Conservation (phyloP, 2,888 invertebrate genomes). For the Eustalomyia histrio region DNA sequence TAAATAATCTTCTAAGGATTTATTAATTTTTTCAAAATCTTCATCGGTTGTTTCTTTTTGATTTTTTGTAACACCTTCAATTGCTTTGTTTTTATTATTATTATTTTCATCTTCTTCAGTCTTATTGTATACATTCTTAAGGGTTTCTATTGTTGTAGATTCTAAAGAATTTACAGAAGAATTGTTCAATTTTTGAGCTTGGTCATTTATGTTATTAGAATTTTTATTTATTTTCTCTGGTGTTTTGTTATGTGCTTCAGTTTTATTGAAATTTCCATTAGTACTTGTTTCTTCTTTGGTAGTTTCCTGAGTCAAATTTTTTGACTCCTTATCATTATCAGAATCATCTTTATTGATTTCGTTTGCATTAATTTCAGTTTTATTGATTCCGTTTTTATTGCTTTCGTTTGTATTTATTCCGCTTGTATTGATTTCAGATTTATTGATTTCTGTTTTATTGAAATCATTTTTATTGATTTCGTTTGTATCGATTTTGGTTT, state of each 20-base stretch:
- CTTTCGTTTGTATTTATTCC: not conserved
- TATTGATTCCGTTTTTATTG: too few relatives aligned
- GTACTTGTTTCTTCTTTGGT: slow-evolving; percentile 3
- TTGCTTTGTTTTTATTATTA: slow-evolving; percentile 34
- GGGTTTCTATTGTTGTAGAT: slow-evolving; percentile 35
- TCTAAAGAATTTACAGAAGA: slow-evolving; percentile 8
- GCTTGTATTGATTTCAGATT: too few relatives aligned
- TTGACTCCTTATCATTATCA: not conserved
- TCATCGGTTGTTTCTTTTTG: slow-evolving; percentile 27
- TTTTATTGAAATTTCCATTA: slow-evolving; percentile 27
- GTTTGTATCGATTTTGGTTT: too few relatives aligned
- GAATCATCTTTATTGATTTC: too few relatives aligned
- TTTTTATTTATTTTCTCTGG: slow-evolving; percentile 11
- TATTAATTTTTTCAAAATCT: slow-evolving; percentile 43
- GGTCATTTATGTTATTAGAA: slow-evolving; percentile 2
- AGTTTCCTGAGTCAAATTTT: not conserved
- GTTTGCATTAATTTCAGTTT: too few relatives aligned
- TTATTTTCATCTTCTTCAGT: slow-evolving; percentile 65
- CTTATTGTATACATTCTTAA: slow-evolving; percentile 62
- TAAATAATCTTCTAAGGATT: slow-evolving; percentile 24
- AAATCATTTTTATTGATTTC: too few relatives aligned
- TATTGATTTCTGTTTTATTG: too few relatives aligned
- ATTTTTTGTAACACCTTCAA: not conserved
- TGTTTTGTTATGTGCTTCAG: not conserved
- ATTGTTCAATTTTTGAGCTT: slow-evolving; percentile 24